Conservation (phyloP, 1,140 invertebrate species). For the Pentalonia nigronervosa region DNA sequence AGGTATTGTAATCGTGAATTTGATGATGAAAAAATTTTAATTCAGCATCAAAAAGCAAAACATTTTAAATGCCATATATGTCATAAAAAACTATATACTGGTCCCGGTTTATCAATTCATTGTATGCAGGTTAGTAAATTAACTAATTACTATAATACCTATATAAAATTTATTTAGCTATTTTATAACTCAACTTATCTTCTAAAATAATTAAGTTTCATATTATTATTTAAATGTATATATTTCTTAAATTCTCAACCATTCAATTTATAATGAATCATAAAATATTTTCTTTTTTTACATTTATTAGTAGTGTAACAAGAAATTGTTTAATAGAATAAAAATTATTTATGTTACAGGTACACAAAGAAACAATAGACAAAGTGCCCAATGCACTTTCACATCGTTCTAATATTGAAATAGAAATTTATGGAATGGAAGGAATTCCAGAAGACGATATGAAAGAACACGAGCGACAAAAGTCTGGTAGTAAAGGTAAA, state of each 20-base stretch:
- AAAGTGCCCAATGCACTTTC: constrained; percentile 99
- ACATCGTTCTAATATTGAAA: constrained; percentile 97
- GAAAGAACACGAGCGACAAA: constrained; percentile 91
- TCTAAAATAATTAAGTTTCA: neutral
- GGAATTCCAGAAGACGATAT: constrained; percentile 96
- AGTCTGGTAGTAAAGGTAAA: constrained; percentile 67
- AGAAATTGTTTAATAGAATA: neutral
- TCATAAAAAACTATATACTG: constrained; percentile 99
- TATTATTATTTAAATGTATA: neutral
- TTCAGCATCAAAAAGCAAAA: constrained; percentile 99
- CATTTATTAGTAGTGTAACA: neutral
- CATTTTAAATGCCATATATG: constrained; percentile 99
- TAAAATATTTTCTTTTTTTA: neutral
- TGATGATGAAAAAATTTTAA: constrained; percentile 99
- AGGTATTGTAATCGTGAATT: constrained; percentile 94
- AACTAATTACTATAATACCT: neutral
- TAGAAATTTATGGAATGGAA: constrained; percentile 99
- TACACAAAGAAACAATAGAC: constrained; percentile 99
- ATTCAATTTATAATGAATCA: neutral
- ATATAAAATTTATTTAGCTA: neutral
- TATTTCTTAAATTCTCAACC: neutral
- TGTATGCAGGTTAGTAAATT: constrained; percentile 91
- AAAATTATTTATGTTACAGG: constrained; percentile 68
- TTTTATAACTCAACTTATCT: neutral
- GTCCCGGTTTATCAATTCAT: constrained; percentile 97